Evolutionary conservation across 2,113 vertebrate species (phyloP), one percentile per base, ranked within the genome.

Genomic region (Nyctibius bracteatus): DNA sequence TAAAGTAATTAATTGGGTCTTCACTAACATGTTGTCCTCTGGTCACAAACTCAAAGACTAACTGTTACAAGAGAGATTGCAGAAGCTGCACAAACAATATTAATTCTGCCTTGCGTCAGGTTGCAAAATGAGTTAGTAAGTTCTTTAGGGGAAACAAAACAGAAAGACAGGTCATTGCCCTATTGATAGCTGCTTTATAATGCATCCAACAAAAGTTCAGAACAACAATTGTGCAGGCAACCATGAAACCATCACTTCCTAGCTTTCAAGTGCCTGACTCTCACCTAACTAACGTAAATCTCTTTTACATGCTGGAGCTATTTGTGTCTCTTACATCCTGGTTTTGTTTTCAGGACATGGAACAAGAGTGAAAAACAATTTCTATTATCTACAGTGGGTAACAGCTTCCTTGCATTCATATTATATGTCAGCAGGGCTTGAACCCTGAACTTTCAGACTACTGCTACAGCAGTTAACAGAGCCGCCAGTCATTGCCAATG

Each of bases 351-450:
- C 49, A 81, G 94, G 73, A 90, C 9, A 7, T 13, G 14, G 24
- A 87, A 88, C 41, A 84, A 85, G 54, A 91, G 10, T 3, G 28
- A 86, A 88, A 95, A 95, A 90, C 61, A 96, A 92, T 88, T 91
- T 86, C 68, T 92, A 74, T 89, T 95, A 84, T 95, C 88, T 94
- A 28, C 81, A 79, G 49, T 2, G 9, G 9, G 65, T 72, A 92
- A 91, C 16, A 79, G 85, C 73, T 96, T 96, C 90, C 95, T 96
- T 86, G 80, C 77, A 96, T 93, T 94, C 90, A 96, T 59, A n/a
- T 15, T 62, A 0, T 3, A 55, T 57, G 61, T 78, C 71, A 83
- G 68, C 65, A 94, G 63, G 59, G 78, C 80, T 73, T 73, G 71
- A 92, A 81, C 33, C 43, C 67, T 93, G 90, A 83, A 81, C 65